Conservation (phyloP, 2,113 vertebrate genomes). For the Fulica atra region DNA sequence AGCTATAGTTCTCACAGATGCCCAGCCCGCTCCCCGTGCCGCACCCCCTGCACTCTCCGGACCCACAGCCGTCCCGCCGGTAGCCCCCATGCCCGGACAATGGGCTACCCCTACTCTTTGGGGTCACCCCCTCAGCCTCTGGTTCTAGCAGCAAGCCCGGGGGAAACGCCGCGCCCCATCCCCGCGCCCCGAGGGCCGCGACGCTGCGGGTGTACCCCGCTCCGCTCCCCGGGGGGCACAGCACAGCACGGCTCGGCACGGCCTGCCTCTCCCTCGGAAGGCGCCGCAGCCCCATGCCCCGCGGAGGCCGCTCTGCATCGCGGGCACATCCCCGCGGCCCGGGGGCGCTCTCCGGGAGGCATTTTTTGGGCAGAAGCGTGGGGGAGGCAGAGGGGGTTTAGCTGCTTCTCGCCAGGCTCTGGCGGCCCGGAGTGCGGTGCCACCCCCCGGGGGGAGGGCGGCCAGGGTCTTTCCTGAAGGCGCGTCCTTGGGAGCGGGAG, state of each 20-base stretch:
- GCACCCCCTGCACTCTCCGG: no score
- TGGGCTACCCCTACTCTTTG: fast-evolving
- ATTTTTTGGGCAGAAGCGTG: background rate
- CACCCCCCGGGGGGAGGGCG: no score
- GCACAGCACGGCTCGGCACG: background rate
- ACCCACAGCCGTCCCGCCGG: background rate
- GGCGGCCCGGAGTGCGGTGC: background rate
- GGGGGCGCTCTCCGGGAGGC: no score
- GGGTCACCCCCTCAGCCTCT: background rate
- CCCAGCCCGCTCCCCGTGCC: background rate
- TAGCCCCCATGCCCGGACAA: background rate
- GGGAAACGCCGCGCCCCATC: background rate
- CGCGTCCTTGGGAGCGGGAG: background rate
- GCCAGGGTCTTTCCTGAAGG: background rate
- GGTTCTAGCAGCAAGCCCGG: background rate
- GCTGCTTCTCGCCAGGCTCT: background rate
- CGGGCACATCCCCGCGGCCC: background rate
- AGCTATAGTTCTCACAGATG: background rate
- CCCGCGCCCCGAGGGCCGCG: background rate
- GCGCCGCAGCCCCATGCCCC: background rate
- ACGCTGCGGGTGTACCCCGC: background rate
- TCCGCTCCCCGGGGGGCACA: background rate
- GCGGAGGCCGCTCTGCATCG: background rate
- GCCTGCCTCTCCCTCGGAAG: background rate
- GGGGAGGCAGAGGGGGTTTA: background rate